These are phyloP conservation scores for Agraylea sexmaculata DNA, from an alignment of 1,140 invertebrate species.

Conservation along the genomic window DNA sequence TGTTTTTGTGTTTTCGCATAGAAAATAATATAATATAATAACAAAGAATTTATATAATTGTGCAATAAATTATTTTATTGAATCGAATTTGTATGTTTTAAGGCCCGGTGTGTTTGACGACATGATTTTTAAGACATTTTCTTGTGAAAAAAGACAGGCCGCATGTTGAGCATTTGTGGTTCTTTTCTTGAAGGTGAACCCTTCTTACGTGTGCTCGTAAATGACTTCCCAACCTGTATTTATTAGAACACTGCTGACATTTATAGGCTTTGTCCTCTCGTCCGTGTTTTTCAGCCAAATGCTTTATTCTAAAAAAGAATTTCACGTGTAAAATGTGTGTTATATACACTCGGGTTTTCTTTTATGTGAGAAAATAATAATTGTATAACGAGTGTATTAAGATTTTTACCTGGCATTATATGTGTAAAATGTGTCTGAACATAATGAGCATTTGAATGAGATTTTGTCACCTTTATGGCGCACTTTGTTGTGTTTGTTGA, in stretches of 20 bases:
- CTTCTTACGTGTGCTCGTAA: conserved; percentile 27
- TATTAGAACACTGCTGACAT: conserved; percentile 29
- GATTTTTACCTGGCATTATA: conserved; percentile 20
- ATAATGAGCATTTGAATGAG: conserved; percentile 17
- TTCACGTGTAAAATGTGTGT: too few species aligned
- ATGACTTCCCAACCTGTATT: conserved; percentile 29
- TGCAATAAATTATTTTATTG: too few species aligned
- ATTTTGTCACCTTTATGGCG: conserved; percentile 18
- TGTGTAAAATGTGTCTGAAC: conserved; percentile 15
- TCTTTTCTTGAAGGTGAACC: conserved; percentile 30
- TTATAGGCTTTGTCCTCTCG: conserved; percentile 24
- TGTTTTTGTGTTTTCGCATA: too few species aligned
- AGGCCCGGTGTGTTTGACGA: conserved; percentile 40
- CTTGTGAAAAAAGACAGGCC: conserved; percentile 28
- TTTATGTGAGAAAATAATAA: too few species aligned
- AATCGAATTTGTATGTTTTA: conserved; percentile 33
- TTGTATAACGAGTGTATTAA: too few species aligned
- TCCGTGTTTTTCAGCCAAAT: conserved; percentile 31
- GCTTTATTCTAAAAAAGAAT: conserved; percentile 35
- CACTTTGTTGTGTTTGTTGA: conserved; percentile 18
- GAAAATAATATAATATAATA: too few species aligned
- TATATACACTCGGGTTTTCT: too few species aligned
- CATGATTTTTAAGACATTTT: conserved; percentile 33
- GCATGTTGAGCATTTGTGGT: conserved; percentile 31
- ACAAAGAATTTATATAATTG: too few species aligned